These are phyloP conservation scores for Monopis laevigella DNA, from an alignment of 2,888 invertebrate species.

Conservation along the genomic window DNA sequence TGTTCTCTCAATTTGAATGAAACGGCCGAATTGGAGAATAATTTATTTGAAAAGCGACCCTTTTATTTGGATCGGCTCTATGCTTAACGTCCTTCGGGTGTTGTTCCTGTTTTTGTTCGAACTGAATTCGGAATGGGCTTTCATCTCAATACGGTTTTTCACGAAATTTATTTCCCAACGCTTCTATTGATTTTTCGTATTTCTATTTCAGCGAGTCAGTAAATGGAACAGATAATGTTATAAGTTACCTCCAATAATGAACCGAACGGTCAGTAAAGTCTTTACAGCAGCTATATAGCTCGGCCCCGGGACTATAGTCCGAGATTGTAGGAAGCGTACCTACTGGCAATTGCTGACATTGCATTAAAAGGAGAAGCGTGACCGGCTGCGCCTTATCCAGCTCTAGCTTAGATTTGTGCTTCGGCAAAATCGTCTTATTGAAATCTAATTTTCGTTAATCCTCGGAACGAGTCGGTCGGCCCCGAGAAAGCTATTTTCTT, in stretches of 20 bases:
- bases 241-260: no score
- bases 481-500: slow-evolving; percentile 29
- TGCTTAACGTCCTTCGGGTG: slow-evolving; percentile 35
- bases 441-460: slow-evolving; percentile 66
- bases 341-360: slow-evolving; percentile 37
- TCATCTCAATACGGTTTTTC: neutral
- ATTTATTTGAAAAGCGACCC: slow-evolving; percentile 54
- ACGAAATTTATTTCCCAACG: no score
- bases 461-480: slow-evolving; percentile 38
- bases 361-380: slow-evolving; percentile 52
- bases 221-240: no score
- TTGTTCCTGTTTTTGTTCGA: slow-evolving; percentile 32
- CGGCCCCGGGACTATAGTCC: no score
- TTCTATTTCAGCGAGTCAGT: no score
- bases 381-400: slow-evolving; percentile 48
- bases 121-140: slow-evolving; percentile 5
- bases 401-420: slow-evolving; percentile 50
- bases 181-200: no score
- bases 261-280: no score
- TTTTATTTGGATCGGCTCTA: slow-evolving; percentile 43
- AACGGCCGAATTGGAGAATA: slow-evolving; percentile 57
- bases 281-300: no score
- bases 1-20: slow-evolving; percentile 62
- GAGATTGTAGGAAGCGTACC: no score
- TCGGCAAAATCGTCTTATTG: slow-evolving; percentile 60